A percentile compares a stretch with the other conserved stretches of the same genome.
Conservation (phyloP, 2,113 vertebrate species). For the rat (Rattus norvegicus) region GRCr8 NC_086026.1:118115001-118115500, state of each 20-base stretch:
- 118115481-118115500: too few species aligned
- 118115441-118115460: background rate
- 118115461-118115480: background rate
- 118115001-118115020: background rate
- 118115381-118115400: background rate
- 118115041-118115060: background rate
- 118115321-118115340: background rate
- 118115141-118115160: background rate
- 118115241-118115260: background rate
- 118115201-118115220: background rate
- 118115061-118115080: background rate
- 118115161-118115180: slow-evolving; percentile 4
- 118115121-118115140: background rate
- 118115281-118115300: background rate
- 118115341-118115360: background rate
- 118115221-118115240: background rate
- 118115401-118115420: background rate
- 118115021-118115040: background rate
- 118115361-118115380: background rate
- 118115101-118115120: background rate
- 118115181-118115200: background rate
- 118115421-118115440: background rate
- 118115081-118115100: background rate
- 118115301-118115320: background rate
- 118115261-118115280: background rate